phyloP scores from a whole-genome alignment of 2,113 vertebrate species.

The Lepisosteus oculatus region DNA sequence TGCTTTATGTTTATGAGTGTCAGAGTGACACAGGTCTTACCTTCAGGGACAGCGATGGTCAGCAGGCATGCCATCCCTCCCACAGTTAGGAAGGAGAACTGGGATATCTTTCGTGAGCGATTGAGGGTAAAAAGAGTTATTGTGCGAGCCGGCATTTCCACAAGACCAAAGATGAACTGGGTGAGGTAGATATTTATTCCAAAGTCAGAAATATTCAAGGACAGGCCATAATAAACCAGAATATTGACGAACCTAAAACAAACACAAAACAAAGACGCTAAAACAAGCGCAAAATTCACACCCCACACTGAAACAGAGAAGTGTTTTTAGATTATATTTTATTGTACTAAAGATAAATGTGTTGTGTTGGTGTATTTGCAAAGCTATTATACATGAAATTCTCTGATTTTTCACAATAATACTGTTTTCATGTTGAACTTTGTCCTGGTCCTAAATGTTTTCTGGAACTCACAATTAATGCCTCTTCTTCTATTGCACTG shows the following conservation, averaged over 20 bases:
- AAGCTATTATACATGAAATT: neutral
- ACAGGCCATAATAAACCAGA: slow-evolving; percentile 70
- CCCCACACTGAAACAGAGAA: too few relatives aligned
- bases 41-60: slow-evolving; percentile 49
- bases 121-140: slow-evolving; percentile 59
- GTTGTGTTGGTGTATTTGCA: neutral
- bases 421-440: too few relatives aligned
- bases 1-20: too few relatives aligned
- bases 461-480: too few relatives aligned
- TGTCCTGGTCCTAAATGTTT: too few relatives aligned
- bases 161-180: slow-evolving; percentile 62
- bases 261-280: neutral
- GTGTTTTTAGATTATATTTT: fast-evolving
- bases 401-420: too few relatives aligned
- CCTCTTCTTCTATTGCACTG: too few relatives aligned
- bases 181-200: slow-evolving; percentile 73
- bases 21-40: slow-evolving; percentile 25
- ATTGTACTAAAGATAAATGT: neutral
- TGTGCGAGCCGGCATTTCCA: slow-evolving; percentile 69
- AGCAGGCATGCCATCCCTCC: slow-evolving; percentile 56
- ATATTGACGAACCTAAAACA: slow-evolving; percentile 60
- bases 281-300: too few relatives aligned
- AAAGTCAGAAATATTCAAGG: slow-evolving; percentile 58
- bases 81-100: slow-evolving; percentile 49
- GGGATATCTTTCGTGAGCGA: slow-evolving; percentile 49